A percentile compares a stretch with the other conserved stretches of the same genome.
These are phyloP conservation scores for Drosophila parthenogenetica DNA, from an alignment of 2,888 invertebrate species.

Conservation along the genomic window DNA sequence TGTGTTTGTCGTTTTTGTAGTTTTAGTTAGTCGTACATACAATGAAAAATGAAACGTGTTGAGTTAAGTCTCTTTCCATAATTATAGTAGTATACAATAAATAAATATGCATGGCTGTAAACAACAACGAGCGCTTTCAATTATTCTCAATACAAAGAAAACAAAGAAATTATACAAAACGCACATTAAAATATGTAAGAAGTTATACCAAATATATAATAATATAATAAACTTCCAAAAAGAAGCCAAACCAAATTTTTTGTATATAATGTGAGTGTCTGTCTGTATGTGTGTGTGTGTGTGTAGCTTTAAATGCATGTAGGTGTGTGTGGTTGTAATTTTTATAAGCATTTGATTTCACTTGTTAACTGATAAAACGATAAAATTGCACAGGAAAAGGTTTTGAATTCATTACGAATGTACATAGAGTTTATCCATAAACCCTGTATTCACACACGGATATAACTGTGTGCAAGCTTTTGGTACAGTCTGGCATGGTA, in stretches of 20 bases:
- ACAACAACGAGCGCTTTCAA: conserved; percentile 40
- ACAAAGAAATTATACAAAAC: conserved; percentile 62
- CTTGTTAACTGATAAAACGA: conserved; percentile 38
- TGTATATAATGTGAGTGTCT: neutral
- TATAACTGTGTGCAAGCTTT: no score
- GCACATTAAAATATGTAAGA: conserved; percentile 9
- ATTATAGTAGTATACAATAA: conserved; percentile 45
- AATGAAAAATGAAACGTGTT: conserved; percentile 43
- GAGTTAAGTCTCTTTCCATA: conserved; percentile 32
- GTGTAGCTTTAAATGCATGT: neutral
- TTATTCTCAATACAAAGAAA: conserved; percentile 42
- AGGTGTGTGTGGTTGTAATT: neutral
- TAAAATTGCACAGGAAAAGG: conserved; percentile 23
- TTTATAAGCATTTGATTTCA: conserved; percentile 15
- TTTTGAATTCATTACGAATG: neutral
- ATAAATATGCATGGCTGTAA: conserved; percentile 65
- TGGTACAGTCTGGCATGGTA: conserved; percentile 2
- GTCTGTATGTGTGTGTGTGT: neutral
- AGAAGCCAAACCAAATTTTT: conserved; percentile 28
- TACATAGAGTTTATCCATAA: neutral
- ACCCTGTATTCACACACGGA: neutral
- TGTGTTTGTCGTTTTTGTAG: neutral
- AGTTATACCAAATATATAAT: conserved; percentile 38
- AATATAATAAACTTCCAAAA: conserved; percentile 20
- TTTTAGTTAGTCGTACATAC: conserved; percentile 16